Base-by-base conservation (phyloP, 2,113 vertebrate genomes). In the Sylvietta virens region DNA sequence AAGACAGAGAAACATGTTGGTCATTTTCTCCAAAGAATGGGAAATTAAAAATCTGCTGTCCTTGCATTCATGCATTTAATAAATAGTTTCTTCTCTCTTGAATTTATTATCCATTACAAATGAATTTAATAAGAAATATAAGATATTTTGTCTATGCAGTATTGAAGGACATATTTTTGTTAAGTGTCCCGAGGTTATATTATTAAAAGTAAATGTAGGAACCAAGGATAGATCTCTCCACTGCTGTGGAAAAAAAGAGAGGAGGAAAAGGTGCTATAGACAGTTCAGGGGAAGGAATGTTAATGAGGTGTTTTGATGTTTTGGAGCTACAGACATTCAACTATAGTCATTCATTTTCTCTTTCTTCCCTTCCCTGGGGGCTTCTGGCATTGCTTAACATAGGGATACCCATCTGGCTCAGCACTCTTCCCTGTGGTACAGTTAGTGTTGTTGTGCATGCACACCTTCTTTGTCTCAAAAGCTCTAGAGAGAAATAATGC, bases 291-390 rank as follows among this genome's bases (percentile, higher is more conserved):
- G 39, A 93, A 92, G n/a, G 92, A 80, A 96, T 90, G 47, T 80
- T 94, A 95, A 96, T 92, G 60, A 87, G 30, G 6, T 80, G 17
- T 77, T 96, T 84, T 90, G 81, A 90, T 81, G 82, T 78, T 94
- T 93, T 67, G 31, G 33, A 90, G 35, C 33, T 44, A 51, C 51
- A 94, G 82, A 88, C 39, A 82, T 93, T 88, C 56, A 88, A 31
- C 40, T 66, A 18, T 2, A 92, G 62, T 71, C 3, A 53, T 86
- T 92, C 51, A 73, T 3, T 73, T 90, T 81, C 28, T 19, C 79
- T 88, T 96, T 94, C 39, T 94, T 96, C 72, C 31, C 67, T 88
- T 83, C 82, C 76, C 92, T 90, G 8, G 44, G 83, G 76, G 45
- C 23, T 90, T 73, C 76, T 88, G 70, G 67, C 64, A 83, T 48